Evolutionary conservation across 2,888 invertebrate species (phyloP), one percentile per base, ranked within the genome.

Genomic region (Amblyjoppa proteus): DNA sequence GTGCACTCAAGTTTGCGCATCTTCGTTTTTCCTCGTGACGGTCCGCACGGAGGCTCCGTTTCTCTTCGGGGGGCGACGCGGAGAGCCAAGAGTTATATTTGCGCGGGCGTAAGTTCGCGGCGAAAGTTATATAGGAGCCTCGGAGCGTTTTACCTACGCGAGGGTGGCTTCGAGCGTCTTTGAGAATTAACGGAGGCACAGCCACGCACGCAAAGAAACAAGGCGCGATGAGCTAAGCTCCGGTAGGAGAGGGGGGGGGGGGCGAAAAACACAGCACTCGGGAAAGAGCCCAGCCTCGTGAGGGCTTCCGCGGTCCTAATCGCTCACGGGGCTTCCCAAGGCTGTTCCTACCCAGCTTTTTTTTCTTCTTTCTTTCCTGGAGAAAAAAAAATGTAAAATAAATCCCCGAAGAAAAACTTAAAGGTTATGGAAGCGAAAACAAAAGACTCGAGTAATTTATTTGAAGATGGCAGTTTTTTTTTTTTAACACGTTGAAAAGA

Each of bases 31-130:
- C 49, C 70, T 64, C 38, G 28, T 20, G 25, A 61, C 2, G 34
- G 25, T 16, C 61, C 71, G 49, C 51, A 38, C 28, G 56, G 56
- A 56, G 20, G 16, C 13, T 13, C 41, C 5, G 20, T 49, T 51
- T 34, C 38, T 13, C 34, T 79, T 38, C 64, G 61, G 71, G 71
- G 69, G 28, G 51, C 16, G 53, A 61, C 64, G 58, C 70, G 20
- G 58, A 71, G 66, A 68, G 64, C 81, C 81, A 66, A 82, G 75
- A 76, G 76, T 71, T 82, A 82, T 76, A 76, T 82, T 82, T 82
- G 81, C 70, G 76, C 81, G 76, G 70, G 81, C 41, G 81, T 66
- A 31, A 49, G 64, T 71, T 70, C 51, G 38, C 31, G 61, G 64
- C 71, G 13, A 68, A 25, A 56, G 20, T 7, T 45, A 5, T 45